Base-by-base conservation (phyloP, 2,888 invertebrate genomes). In the Rhingia rostrata region DNA sequence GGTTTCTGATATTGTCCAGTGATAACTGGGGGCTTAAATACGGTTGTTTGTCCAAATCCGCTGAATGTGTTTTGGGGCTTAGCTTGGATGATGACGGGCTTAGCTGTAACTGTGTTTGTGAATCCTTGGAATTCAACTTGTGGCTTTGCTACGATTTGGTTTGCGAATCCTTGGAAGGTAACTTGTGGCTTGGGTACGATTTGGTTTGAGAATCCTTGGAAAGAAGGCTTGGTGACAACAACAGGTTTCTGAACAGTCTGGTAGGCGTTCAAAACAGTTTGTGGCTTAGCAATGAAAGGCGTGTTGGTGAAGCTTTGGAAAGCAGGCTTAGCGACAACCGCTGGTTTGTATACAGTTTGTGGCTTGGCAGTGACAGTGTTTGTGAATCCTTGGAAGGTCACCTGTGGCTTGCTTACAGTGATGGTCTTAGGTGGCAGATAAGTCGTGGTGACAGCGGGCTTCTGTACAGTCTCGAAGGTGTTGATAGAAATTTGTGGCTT, bases 311-410 rank as follows among this genome's bases (percentile, higher is more conserved):
- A 22, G 22, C 22, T 22, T 22, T 22, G 22, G 22, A 22, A 22
- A 9, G 10, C 9, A 4, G 10, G 7, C 0, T 9, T 10, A 9
- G 41, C 10, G 41, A 41, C 41, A 41, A 64, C 4, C 14, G 41
- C 30, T 43, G 64, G 69, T 35, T 47, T 67, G 22, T 58, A 47
- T 14, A 47, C 35, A 39, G 4, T 9, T 47, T 61, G 61, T 60
- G 35, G 58, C 6, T 10, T n/a, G 6, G 12, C 22, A 14, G 6
- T 22, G 22, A 10, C 41, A 22, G 22, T 22, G 22, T 22, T 22
- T 22, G 22, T 22, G 22, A 22, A 22, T 22, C 22, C 22, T 22
- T 22, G 22, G 22, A 22, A 22, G 22, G 22, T 2, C 1, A 22
- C 22, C 22, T 22, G 22, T 22, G 22, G 22, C 22, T 22, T 22